Evolutionary conservation across 2,113 vertebrate species (phyloP), one percentile per base, ranked within the genome.

Genomic region (Psephotus haematonotus): DNA sequence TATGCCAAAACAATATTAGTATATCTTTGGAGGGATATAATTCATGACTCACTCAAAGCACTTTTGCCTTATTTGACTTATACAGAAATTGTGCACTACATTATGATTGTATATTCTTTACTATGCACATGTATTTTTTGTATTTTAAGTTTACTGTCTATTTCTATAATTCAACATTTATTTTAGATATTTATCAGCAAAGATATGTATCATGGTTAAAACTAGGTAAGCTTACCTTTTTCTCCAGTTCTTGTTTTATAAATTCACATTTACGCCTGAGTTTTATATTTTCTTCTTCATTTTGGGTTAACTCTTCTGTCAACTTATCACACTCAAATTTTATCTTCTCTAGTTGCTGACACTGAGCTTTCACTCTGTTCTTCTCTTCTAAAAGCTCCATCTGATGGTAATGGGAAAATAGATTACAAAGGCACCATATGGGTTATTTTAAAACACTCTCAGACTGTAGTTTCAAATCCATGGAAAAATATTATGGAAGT

Each of bases 321-420:
- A 99, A 94, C 90, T 98, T 99, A 95, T 99, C 98, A 97, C 97
- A 99, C 78, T 99, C 98, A 44, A 93, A 95, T 97, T 99, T 99
- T 97, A 99, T 98, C 91, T 98, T 98, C 97, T 99, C 99, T 93
- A 99, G 93, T 70, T 99, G 99, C 93, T 97, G 95, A 83, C 95
- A 97, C 44, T 99, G 98, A 52, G 85, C 91, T 95, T 98, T 98
- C 44, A 97, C 98, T 81, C 97, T 89, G 86, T 98, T 99, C 96
- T 98, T 99, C 92, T 98, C 98, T 67, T 98, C 98, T 47, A 95
- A 76, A 82, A 98, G 98, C 91, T 99, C 98, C 53, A 97, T 97
- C 99, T 99, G 96, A 93, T 37, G 33, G 74, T 24, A 96, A 90
- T 68, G 49, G 65, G 37, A 82, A 94, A 82, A 93, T 0, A 94